Evolutionary conservation across 2,888 invertebrate genomes (phyloP), one percentile per base, ranked within the genome.

Genomic region (Caenorhabditis angaria): DNA sequence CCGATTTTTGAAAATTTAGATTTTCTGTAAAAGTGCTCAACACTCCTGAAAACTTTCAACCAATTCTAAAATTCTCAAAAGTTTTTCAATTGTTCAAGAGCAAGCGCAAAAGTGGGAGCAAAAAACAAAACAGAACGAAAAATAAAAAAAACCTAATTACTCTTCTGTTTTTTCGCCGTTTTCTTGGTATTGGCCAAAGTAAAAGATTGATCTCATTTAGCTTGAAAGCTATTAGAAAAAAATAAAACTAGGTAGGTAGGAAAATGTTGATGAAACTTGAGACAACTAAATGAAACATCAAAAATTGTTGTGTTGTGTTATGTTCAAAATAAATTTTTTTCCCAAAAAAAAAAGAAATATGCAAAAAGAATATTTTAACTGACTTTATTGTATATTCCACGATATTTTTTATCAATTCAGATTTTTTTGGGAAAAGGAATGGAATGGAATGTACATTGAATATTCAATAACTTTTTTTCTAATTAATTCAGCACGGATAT

Each of bases 131-230:
- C 10, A 41, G 18, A 41, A 41, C 41, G 18, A 41, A 41, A 41
- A 12, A 41, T 41, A 41, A 41, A 32, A 41, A 41, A 41, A n/a
- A n/a, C n/a, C 41, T 41, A 41, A 41, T 41, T 41, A 41, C 41
- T 6, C 41, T 41, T 41, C 18, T 32, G 5, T 41, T 41, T 41
- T 41, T 18, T 41, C 18, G 41, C 18, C 10, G 5, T 41, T 41
- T 41, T 41, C 41, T 41, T 41, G 41, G 41, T 41, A 41, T 41
- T 41, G 41, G n/a, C 18, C 5, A 41, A 14, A 41, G 41, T 18
- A 41, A 18, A 41, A 41, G 18, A 41, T 41, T 18, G 41, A 41
- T 41, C 41, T 41, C 41, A 41, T 18, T 18, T 41, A 41, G 14
- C 41, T 18, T 41, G 18, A 41, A 41, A 41, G 41, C 41, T 41